Percentiles rank a stretch among this genome's conserved stretches.
These are phyloP conservation scores for Chrysocyon brachyurus DNA, from an alignment of 2,797 vertebrate genomes.

Conservation along the genomic window DNA sequence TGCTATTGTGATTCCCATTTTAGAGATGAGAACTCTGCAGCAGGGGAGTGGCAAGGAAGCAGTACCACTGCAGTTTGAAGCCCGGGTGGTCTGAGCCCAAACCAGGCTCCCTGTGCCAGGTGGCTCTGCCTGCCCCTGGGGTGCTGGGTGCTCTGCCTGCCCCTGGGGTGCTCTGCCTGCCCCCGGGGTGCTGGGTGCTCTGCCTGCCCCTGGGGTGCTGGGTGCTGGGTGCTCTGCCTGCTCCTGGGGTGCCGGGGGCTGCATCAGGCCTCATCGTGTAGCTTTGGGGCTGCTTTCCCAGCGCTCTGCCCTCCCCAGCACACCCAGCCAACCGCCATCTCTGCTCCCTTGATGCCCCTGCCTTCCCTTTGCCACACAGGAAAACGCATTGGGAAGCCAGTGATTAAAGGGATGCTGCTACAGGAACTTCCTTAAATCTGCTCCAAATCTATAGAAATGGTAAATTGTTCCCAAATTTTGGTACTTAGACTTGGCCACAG, in stretches of 20 bases:
- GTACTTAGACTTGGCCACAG: background rate
- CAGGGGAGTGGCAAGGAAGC: background rate
- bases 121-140: background rate
- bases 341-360: too few relatives aligned
- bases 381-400: background rate
- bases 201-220: background rate
- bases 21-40: background rate
- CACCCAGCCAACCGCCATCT: fast-evolving
- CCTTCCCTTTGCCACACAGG: background rate
- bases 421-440: background rate
- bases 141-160: background rate
- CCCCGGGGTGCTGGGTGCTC: background rate
- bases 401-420: background rate
- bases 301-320: fast-evolving
- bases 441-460: background rate
- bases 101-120: too few relatives aligned
- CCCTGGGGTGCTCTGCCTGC: background rate
- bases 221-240: background rate
- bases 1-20: background rate
- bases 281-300: too few relatives aligned
- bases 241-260: background rate
- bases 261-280: background rate
- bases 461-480: background rate
- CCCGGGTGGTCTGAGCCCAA: background rate
- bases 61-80: background rate